Base-by-base conservation (phyloP, 2,797 vertebrate genomes). In the Sebastes alutus region DNA sequence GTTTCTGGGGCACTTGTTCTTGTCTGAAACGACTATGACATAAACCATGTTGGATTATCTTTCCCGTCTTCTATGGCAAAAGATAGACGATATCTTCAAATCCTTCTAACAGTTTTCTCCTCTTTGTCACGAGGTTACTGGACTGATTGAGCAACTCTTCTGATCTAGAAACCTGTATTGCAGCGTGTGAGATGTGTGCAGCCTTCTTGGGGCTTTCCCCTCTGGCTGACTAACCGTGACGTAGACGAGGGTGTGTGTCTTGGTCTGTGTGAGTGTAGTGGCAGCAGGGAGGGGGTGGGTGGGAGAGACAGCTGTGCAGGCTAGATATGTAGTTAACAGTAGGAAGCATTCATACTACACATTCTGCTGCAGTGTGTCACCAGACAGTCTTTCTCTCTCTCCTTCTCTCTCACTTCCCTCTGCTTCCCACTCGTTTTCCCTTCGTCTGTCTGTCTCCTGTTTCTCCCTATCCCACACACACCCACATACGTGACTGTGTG, bases 331-430 rank as follows among this genome's bases (percentile, higher is more conserved):
- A 89, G 90, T 91, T 90, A 92, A 95, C 91, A 92, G 91, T 92
- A 80, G 85, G 89, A 92, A 72, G 87, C 92, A 93, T 94, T 93
- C 90, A 94, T 92, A 78, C 83, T 88, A 76, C 84, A 92, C 92
- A 92, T 94, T 93, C 90, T 93, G 81, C 88, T 92, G 82, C 82
- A 84, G 84, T 91, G 92, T 93, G 92, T 94, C 92, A 94, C 80
- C 88, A 88, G 86, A 89, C 88, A 73, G 82, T 67, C 52, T 86
- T 67, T 77, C 55, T 52, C 65, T 46, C 61, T 52, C 64, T 56
- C 32, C 55, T 69, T 63, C 52, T 84, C 78, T 77, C 55, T 52
- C 65, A 25, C 80, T 78, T 78, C 54, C 72, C 23, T 74, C 66
- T 69, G 29, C 85, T 81, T 82, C 74, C 75, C 86, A 82, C 82